Evolutionary conservation across 2,113 vertebrate genomes (phyloP).

Genomic region (Perca fluviatilis): DNA sequence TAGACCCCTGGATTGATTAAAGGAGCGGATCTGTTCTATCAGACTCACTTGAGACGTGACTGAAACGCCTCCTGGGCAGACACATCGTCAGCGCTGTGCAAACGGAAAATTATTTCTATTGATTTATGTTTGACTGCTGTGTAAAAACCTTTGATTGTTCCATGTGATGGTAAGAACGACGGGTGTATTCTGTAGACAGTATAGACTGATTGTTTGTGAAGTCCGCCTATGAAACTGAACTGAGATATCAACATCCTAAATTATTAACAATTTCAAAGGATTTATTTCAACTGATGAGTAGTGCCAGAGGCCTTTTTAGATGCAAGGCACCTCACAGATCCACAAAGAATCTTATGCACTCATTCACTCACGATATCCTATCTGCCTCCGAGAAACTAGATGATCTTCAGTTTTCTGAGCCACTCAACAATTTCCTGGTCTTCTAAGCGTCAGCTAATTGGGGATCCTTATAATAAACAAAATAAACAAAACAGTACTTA

Average conservation of each 20-base stretch:
- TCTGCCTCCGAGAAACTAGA: neutral
- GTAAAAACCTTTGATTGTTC: neutral
- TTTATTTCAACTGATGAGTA: neutral
- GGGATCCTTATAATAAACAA: too few species aligned
- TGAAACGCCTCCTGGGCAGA: too few species aligned
- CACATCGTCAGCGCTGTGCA: too few species aligned
- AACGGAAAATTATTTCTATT: too few species aligned
- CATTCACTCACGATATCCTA: neutral
- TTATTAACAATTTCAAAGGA: neutral
- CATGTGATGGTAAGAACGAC: neutral
- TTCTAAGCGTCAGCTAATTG: too few species aligned
- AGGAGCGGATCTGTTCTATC: neutral
- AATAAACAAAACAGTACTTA: neutral
- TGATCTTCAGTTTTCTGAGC: neutral
- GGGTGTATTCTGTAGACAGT: neutral
- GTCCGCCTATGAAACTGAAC: neutral
- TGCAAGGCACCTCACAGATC: neutral
- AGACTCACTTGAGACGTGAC: neutral
- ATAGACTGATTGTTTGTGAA: neutral
- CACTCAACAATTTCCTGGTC: neutral
- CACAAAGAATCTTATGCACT: neutral
- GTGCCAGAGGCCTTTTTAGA: neutral
- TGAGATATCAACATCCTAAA: neutral
- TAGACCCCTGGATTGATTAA: too few species aligned
- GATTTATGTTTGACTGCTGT: too few species aligned